Base-by-base conservation (phyloP, 1,140 invertebrate genomes). In the Platorchestia sp. region DNA sequence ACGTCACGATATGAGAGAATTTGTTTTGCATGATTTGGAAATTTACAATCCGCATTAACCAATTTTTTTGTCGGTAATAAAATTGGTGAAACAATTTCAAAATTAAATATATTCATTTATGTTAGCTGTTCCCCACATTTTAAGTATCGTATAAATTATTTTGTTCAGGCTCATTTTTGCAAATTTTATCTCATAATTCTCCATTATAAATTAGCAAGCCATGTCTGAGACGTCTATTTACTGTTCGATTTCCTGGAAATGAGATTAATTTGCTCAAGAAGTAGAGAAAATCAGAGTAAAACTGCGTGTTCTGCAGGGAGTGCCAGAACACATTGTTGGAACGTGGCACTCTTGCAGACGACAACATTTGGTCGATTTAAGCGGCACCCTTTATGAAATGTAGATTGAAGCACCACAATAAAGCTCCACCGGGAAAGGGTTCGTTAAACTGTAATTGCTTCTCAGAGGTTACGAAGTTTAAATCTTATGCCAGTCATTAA, bases 321-420 rank as follows among this genome's bases (percentile, higher is more conserved):
- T 93, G 91, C 91, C 91, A 93, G 43, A n/a, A 6, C 10, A 93
- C n/a, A 44, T 93, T 93, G 91, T 47, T 93, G 91, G 91, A 93
- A 93, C 91, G 91, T 93, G 91, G 91, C 91, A 45, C 91, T 47
- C 6, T 6, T 93, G 91, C 91, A 45, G 45, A 45, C 91, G 91
- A 45, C 91, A 27, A 93, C 36, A 44, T 93, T n/a, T 93, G 91
- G 91, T 93, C 91, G 91, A 93, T 93, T 45, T 93, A 44, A 93
- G 45, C 45, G 91, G 91, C 91, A 93, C 43, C 36, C 91, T 40
- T 40, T 47, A 93, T 75, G 59, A 75, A 75, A 75, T 36, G 59
- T 27, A 75, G 10, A 75, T 75, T 75, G 59, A 75, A 75, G 59
- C 59, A 75, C 7, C 1, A 36, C 27, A 19, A 19, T 22, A 36